Conservation (phyloP, 2,797 vertebrate genomes). For the Pseudochaenichthys georgianus region DNA sequence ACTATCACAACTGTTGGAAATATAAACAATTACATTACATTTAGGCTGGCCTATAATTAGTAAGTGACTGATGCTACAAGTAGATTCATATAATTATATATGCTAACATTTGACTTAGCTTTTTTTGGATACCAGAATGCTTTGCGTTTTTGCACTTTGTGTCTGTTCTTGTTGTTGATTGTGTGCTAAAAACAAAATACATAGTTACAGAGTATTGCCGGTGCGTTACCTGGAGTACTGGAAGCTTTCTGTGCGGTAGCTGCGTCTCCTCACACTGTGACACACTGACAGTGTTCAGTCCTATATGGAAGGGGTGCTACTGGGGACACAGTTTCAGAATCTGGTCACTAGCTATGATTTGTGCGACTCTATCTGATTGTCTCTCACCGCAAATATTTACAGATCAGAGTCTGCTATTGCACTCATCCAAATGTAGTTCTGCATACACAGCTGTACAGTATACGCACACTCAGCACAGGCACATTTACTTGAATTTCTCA, state of each 20-base stretch:
- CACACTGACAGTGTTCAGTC: neutral
- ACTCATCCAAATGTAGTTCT: neutral
- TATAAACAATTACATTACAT: neutral
- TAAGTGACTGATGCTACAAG: neutral
- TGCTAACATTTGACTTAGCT: neutral
- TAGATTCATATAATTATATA: neutral
- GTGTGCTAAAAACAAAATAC: neutral
- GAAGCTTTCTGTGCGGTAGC: neutral
- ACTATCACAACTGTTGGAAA: neutral
- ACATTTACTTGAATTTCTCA: neutral
- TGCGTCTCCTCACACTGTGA: neutral
- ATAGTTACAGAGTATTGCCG: neutral
- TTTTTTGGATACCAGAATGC: neutral
- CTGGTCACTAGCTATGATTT: slow-evolving; percentile 9
- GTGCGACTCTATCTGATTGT: neutral
- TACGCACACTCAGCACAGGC: neutral
- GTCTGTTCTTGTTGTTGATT: neutral
- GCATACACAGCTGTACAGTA: neutral
- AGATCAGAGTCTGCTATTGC: slow-evolving; percentile 31
- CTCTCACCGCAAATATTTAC: slow-evolving; percentile 62
- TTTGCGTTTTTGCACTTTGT: neutral
- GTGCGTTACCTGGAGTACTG: slow-evolving; percentile 35
- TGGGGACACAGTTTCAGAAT: neutral
- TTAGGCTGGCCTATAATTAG: neutral
- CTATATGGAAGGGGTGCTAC: neutral